These are phyloP conservation scores for Rhagonycha fulva DNA, from an alignment of 2,888 invertebrate species.

Conservation along the genomic window DNA sequence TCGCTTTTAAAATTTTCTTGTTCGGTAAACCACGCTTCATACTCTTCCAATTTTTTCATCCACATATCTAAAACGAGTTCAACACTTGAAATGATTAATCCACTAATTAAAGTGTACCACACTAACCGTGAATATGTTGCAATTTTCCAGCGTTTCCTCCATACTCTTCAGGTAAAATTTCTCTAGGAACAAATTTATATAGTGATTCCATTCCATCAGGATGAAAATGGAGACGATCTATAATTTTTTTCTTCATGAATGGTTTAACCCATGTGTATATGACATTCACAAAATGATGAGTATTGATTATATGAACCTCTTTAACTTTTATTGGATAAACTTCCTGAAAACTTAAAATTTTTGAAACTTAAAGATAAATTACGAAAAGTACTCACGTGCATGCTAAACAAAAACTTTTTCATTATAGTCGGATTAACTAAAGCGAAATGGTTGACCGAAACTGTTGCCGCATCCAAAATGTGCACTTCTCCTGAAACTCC, in stretches of 20 bases:
- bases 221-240: constrained; percentile 80
- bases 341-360: neutral
- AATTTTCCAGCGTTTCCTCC: constrained; percentile 80
- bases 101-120: too few species aligned
- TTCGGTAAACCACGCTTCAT: constrained; percentile 79
- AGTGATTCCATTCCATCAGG: constrained; percentile 70
- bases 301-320: neutral
- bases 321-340: neutral
- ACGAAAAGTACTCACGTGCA: constrained; percentile 69
- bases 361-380: neutral
- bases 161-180: constrained; percentile 80
- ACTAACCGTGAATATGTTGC: constrained; percentile 71
- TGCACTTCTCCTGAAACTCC: constrained; percentile 56
- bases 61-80: constrained; percentile 70
- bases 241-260: constrained; percentile 85
- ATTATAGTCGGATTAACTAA: constrained; percentile 85
- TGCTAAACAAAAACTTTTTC: constrained; percentile 84
- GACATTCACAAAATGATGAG: neutral
- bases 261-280: constrained; percentile 46
- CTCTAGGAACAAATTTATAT: constrained; percentile 78
- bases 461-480: constrained; percentile 55
- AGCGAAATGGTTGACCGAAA: neutral
- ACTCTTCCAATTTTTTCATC: constrained; percentile 77
- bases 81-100: too few species aligned
- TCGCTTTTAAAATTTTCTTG: constrained; percentile 80